A percentile compares a stretch with the other conserved stretches of the same genome.
phyloP scores from a whole-genome alignment of 2,888 invertebrate genomes.

The Tetragnatha montana region DNA sequence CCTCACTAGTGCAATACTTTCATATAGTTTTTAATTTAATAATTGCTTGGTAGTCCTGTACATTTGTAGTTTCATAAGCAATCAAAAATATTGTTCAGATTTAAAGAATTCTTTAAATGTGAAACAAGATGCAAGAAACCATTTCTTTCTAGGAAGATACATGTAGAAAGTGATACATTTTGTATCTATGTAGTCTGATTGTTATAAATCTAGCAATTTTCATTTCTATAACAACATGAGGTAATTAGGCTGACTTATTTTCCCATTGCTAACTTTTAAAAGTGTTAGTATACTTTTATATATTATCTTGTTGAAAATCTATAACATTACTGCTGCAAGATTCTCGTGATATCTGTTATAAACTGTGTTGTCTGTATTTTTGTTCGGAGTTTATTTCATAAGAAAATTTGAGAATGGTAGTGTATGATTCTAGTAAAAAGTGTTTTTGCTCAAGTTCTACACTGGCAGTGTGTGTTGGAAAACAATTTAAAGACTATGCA shows the following conservation, averaged over 20 bases:
- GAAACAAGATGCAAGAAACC: slow-evolving; percentile 52
- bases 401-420: slow-evolving; percentile 38
- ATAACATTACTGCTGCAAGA: slow-evolving; percentile 32
- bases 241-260: slow-evolving; percentile 63
- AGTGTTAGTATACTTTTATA: slow-evolving; percentile 65
- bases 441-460: slow-evolving; percentile 66
- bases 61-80: slow-evolving; percentile 52
- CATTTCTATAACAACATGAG: slow-evolving; percentile 44
- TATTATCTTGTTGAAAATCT: slow-evolving; percentile 61
- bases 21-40: slow-evolving; percentile 43
- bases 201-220: slow-evolving; percentile 58
- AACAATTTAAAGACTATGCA: slow-evolving; percentile 3
- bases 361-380: slow-evolving; percentile 46
- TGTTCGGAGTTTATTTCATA: slow-evolving; percentile 33
- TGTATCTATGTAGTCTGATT: slow-evolving; percentile 60
- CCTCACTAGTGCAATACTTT: slow-evolving; percentile 54
- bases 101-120: slow-evolving; percentile 41
- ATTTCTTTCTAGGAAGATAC: slow-evolving; percentile 58
- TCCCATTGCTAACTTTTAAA: slow-evolving; percentile 40
- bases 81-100: slow-evolving; percentile 48
- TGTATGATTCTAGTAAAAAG: slow-evolving; percentile 50
- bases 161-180: slow-evolving; percentile 52
- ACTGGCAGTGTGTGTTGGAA: slow-evolving; percentile 60
- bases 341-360: slow-evolving; percentile 54
- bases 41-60: slow-evolving; percentile 49